Conservation (phyloP, 2,113 vertebrate species). For the Aegithalos caudatus region DNA sequence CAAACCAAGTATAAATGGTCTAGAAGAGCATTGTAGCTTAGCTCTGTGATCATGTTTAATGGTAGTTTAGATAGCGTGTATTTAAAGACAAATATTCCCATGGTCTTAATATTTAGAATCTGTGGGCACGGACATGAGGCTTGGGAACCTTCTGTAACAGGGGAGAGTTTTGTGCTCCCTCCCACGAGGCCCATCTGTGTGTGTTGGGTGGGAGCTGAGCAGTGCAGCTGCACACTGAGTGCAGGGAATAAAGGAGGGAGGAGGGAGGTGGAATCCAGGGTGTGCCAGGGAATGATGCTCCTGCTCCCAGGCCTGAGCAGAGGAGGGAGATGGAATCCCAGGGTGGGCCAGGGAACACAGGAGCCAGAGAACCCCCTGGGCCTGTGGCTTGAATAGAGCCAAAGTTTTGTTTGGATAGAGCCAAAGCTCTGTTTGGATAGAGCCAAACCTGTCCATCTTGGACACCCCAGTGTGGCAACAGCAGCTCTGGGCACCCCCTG, state of each 20-base stretch:
- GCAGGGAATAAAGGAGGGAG: not conserved
- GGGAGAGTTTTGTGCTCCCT: not conserved
- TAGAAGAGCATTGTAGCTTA: not conserved
- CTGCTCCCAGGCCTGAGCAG: not conserved
- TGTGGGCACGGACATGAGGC: not conserved
- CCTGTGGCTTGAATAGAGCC: not conserved
- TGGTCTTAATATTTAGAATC: constrained; percentile 19
- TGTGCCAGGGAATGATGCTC: not conserved
- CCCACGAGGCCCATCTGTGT: constrained; percentile 44
- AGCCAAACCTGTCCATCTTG: rapidly evolving
- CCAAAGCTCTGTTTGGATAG: not conserved
- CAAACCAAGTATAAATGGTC: not conserved
- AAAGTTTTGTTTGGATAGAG: not conserved
- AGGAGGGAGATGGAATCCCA: not conserved
- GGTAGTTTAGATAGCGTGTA: not conserved
- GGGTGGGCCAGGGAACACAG: too few species aligned
- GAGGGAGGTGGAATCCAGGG: too few species aligned
- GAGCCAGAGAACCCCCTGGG: not conserved
- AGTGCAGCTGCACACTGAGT: not conserved
- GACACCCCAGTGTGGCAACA: rapidly evolving
- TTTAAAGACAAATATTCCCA: not conserved
- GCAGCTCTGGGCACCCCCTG: too few species aligned
- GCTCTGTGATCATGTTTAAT: not conserved
- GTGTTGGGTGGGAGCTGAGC: not conserved
- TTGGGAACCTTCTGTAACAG: constrained; percentile 49